These are phyloP conservation scores for Liolophura sinensis DNA, from an alignment of 1,140 invertebrate genomes.

Conservation along the genomic window DNA sequence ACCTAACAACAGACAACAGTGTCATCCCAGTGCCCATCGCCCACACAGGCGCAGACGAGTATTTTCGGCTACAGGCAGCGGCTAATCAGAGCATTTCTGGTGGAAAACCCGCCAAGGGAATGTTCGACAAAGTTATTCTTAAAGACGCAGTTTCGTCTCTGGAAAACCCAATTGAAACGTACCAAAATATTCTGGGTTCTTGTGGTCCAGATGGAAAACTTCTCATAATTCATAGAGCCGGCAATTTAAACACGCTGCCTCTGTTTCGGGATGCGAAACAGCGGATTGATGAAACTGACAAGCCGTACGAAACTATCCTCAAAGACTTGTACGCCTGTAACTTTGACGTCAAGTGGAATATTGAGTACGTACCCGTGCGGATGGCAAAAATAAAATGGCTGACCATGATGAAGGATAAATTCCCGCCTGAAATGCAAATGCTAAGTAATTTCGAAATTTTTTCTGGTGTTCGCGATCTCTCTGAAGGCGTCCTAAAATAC, in stretches of 20 bases:
- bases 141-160: conserved; percentile 46
- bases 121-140: conserved; percentile 48
- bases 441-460: conserved; percentile 44
- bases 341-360: conserved; percentile 52
- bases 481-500: conserved; percentile 54
- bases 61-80: conserved; percentile 28
- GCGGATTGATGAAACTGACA: conserved; percentile 42
- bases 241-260: conserved; percentile 42
- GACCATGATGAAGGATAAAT: conserved; percentile 49
- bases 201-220: conserved; percentile 34
- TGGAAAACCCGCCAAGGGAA: conserved; percentile 19
- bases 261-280: conserved; percentile 39
- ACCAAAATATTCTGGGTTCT: conserved; percentile 38
- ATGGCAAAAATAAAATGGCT: conserved; percentile 53
- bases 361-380: conserved; percentile 47
- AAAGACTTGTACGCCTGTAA: conserved; percentile 41
- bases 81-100: neutral
- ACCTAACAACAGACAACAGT: conserved; percentile 42
- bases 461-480: conserved; percentile 47
- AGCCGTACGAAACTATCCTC: conserved; percentile 45
- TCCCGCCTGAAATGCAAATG: conserved; percentile 49
- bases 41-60: conserved; percentile 51
- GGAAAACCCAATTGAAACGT: conserved; percentile 40
- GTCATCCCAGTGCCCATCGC: conserved; percentile 44
- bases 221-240: conserved; percentile 46